Evolutionary conservation across 2,888 invertebrate genomes (phyloP).

Genomic region (Chirona hameri): DNA sequence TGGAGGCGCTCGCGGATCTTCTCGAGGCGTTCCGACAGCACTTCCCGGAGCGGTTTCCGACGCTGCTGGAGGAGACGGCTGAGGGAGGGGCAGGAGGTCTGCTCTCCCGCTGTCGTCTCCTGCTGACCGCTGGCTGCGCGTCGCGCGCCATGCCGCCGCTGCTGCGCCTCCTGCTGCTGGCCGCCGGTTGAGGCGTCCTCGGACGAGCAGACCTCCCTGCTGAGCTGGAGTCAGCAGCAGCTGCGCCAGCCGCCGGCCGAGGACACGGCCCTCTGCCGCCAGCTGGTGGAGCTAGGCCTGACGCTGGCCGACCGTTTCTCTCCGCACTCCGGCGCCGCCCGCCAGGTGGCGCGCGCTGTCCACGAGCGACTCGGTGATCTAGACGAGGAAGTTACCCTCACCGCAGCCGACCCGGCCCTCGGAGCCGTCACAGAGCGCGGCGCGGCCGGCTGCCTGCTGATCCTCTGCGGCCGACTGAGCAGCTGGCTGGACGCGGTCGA

Average conservation of each 20-base stretch:
- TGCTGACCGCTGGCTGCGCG: background rate
- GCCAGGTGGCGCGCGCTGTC: slow-evolving; percentile 35
- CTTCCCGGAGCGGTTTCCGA: background rate
- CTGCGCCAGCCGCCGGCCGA: slow-evolving; percentile 35
- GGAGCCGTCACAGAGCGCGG: slow-evolving; percentile 35
- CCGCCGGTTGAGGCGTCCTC: background rate
- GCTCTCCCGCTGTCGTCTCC: background rate
- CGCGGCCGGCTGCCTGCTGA: slow-evolving; percentile 32
- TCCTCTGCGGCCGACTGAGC: slow-evolving; percentile 33
- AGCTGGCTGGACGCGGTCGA: slow-evolving; percentile 34
- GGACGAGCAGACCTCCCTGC: slow-evolving; percentile 34
- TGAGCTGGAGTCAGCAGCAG: slow-evolving; percentile 34
- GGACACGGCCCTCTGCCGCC: slow-evolving; percentile 33
- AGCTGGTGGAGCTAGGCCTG: slow-evolving; percentile 35
- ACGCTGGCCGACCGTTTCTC: slow-evolving; percentile 35
- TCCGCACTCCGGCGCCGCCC: slow-evolving; percentile 33
- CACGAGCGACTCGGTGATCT: slow-evolving; percentile 37
- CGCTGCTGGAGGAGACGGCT: background rate
- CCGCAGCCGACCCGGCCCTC: slow-evolving; percentile 31
- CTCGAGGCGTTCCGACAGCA: background rate
- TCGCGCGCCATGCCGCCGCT: background rate
- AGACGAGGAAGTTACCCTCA: slow-evolving; percentile 33
- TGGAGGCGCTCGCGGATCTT: background rate
- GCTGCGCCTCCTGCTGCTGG: background rate
- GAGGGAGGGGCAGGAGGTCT: background rate